phyloP scores from a whole-genome alignment of 2,113 vertebrate species.

The Takifugu bimaculatus region DNA sequence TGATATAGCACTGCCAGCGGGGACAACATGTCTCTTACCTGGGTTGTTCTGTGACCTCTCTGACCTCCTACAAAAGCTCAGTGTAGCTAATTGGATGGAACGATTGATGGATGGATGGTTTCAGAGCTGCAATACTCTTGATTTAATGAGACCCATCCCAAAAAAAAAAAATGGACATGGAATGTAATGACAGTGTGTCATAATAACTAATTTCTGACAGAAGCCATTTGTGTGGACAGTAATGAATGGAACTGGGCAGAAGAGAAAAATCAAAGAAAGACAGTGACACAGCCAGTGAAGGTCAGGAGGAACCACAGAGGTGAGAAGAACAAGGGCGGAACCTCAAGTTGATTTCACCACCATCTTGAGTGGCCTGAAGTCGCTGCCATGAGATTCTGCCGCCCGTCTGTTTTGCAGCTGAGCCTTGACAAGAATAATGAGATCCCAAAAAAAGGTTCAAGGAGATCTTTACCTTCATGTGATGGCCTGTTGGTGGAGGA shows the following conservation, averaged over 20 bases:
- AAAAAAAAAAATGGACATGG: neutral
- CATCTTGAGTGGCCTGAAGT: conserved; percentile 45
- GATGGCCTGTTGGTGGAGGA: conserved; percentile 54
- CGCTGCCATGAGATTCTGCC: conserved; percentile 51
- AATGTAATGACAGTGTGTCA: neutral
- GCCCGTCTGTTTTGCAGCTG: conserved; percentile 43
- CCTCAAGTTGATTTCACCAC: conserved; percentile 17
- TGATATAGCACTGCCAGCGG: too few species aligned
- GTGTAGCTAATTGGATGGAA: neutral
- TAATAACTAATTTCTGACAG: neutral
- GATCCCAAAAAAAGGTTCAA: conserved; percentile 65
- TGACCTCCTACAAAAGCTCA: neutral
- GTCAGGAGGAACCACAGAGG: conserved; percentile 29
- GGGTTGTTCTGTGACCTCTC: neutral
- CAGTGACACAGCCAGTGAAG: conserved; percentile 30
- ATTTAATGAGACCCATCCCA: too few species aligned
- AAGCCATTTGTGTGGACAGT: neutral
- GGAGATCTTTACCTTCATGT: conserved; percentile 64
- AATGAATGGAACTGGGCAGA: neutral
- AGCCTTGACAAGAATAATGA: conserved; percentile 70
- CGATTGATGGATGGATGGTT: neutral
- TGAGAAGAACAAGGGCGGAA: conserved; percentile 29
- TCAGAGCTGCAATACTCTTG: neutral
- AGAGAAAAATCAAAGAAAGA: conserved; percentile 12
- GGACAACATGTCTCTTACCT: neutral